Base-by-base conservation (phyloP, 2,888 invertebrate species). In the Drosophila nr. medialis region DNA sequence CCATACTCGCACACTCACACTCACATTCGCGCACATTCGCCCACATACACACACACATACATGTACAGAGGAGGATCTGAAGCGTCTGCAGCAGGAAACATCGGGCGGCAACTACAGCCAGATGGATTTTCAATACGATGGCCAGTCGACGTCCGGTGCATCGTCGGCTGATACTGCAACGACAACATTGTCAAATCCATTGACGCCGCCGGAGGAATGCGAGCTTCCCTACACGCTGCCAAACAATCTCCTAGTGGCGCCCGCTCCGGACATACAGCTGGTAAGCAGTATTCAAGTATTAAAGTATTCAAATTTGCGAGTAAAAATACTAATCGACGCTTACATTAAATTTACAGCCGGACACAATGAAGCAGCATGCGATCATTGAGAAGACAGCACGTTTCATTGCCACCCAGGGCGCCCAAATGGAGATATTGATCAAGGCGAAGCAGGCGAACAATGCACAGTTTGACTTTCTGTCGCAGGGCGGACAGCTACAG, bases 381-480 rank as follows among this genome's bases (percentile, higher is more conserved):
- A 97, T 99, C 74, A 98, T 99, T 87, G 98, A 99, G 91, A 98
- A 98, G 93, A 99, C 98, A 0, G 97, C 98, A 0, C 94, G 96
- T 82, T 98, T 98, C 93, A 97, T 98, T 83, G 96, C 96, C 82
- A 95, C 95, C 56, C 98, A 99, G 91, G 99, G 99, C 0, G 95
- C 96, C 10, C 99, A 99, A 93, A 99, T 99, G 99, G 99, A 99
- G 94, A 99, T 99, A 81, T 94, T 99, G 15, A 96, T 99, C 81
- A 99, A 99, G 93, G 98, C 99, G 5, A 99, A 99, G 93, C 99
- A 99, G 93, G 95, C 97, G 0, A 96, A 96, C 91, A 99, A 99
- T 94, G 95, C 96, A 0, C 97, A 98, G 93, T 99, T 99, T 93
- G 95, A 96, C 78, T 99, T 99, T 93, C 94, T 99, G 69, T 96